Conservation (phyloP, 2,797 vertebrate species). For the Moxostoma hubbsi region DNA sequence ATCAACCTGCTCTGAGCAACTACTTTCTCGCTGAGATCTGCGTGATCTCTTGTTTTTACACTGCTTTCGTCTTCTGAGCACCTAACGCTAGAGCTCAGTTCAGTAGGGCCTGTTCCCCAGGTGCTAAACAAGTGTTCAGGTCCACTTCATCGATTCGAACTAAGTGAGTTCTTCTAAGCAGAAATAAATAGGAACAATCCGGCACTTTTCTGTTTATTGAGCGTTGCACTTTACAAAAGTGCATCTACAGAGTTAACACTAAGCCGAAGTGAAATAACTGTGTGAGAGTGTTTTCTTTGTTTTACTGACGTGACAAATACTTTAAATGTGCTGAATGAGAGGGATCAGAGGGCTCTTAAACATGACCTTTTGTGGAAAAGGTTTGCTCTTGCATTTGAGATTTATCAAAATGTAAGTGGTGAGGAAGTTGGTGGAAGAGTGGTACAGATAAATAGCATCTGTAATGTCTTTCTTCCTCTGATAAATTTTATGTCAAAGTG, state of each 20-base stretch:
- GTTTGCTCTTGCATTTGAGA: not conserved
- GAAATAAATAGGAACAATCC: conserved; percentile 69
- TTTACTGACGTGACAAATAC: conserved; percentile 54
- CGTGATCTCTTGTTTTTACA: conserved; percentile 41
- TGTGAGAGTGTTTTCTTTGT: conserved; percentile 65
- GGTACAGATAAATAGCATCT: conserved; percentile 15
- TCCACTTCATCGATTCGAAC: conserved; percentile 75
- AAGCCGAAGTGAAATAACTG: conserved; percentile 66
- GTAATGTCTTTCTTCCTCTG: not conserved
- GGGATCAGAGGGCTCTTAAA: conserved; percentile 18
- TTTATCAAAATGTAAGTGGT: conserved; percentile 13
- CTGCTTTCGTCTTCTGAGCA: conserved; percentile 44
- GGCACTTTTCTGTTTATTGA: conserved; percentile 70
- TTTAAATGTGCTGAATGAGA: conserved; percentile 60
- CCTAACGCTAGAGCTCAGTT: conserved; percentile 48
- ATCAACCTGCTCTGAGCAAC: conserved; percentile 88
- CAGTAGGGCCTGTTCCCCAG: conserved; percentile 62
- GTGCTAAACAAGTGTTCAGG: conserved; percentile 67
- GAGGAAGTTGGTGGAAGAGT: not conserved
- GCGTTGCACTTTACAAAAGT: conserved; percentile 70
- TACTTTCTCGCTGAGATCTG: conserved; percentile 89
- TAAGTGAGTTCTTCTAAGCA: conserved; percentile 70
- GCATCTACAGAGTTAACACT: conserved; percentile 70
- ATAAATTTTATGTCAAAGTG: conserved; percentile 19
- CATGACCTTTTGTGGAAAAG: conserved; percentile 36